Evolutionary conservation across 2,797 vertebrate species (phyloP).

Genomic region (Pangasius krempfi): DNA sequence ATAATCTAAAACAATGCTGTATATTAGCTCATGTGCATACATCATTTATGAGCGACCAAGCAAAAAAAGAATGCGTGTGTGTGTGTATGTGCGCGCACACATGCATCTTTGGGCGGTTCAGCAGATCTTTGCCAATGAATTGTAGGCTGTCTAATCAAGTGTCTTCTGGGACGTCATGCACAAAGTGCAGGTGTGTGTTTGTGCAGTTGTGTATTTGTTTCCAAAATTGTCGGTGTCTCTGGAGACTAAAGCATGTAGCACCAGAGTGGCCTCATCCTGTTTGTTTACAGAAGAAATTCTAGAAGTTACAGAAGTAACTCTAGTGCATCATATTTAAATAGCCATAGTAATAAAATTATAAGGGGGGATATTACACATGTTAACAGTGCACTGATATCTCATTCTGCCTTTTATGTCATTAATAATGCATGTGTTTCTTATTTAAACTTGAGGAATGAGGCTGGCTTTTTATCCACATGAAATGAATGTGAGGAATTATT

Average conservation of each 20-base stretch:
- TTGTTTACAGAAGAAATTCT: background rate
- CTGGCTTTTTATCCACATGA: background rate
- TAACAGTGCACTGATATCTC: background rate
- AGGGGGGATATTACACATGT: background rate
- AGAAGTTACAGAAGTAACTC: too few species aligned
- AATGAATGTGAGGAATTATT: background rate
- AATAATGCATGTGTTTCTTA: constrained; percentile 15
- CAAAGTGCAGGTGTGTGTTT: background rate
- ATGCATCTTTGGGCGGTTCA: background rate
- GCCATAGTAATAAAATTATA: background rate
- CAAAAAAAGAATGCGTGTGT: too few species aligned
- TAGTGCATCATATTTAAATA: background rate
- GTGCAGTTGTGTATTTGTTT: background rate
- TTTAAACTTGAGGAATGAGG: background rate
- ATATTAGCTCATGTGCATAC: constrained; percentile 18
- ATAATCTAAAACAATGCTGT: constrained; percentile 30
- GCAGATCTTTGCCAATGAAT: background rate
- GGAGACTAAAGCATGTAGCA: background rate
- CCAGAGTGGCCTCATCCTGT: background rate
- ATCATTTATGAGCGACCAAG: background rate
- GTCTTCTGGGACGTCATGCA: background rate
- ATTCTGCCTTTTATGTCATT: background rate
- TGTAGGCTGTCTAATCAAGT: background rate
- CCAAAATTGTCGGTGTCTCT: background rate
- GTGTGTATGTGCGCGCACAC: too few species aligned